Base-by-base conservation (phyloP, 1,140 invertebrate species). In the Contarinia nasturtii region DNA sequence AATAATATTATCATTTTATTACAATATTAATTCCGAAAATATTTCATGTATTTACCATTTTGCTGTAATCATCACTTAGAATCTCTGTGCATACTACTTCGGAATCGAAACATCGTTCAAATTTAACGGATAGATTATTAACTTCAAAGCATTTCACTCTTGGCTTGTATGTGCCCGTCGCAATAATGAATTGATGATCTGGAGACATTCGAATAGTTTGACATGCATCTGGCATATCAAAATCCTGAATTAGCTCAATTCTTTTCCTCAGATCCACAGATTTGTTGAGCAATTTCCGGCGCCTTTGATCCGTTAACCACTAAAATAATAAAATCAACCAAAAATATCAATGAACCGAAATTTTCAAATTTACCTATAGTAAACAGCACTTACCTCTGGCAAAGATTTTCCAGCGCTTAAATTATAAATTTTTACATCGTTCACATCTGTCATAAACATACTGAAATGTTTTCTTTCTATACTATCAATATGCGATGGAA, bases 391-490 rank as follows among this genome's bases (percentile, higher is more conserved):
- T 77, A 94, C 90, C 64, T 98, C 92, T 47, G 94, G 94, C 50
- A 98, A 67, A 33, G 90, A 89, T 70, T 95, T 98, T 51, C 93
- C 93, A 51, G 84, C 82, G 66, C 88, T 96, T 19, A 98, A 69
- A 71, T 97, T 97, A 62, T 97, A 98, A 48, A 98, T 94, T 72
- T 98, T 97, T 2, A 97, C 77, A 71, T 96, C 84, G 70, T 98
- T 97, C 27, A 81, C 76, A 64, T 82, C 80, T 40, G 79, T 80
- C 37, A 86, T 79, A 59, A 83, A 79, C 82, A 86, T 86, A 58
- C 59, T 73, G 19, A 12, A 3, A 38, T 14, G 27, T 27, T 27
- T 27, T 27, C 27, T 27, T 27, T 27, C 3, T 27, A 5, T 10
- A 5, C 10, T 27, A 27, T 27, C 10, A 27, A 27, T 5, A 5